Base-by-base conservation (phyloP, 2,888 invertebrate species). In the Noctua fimbriata region DNA sequence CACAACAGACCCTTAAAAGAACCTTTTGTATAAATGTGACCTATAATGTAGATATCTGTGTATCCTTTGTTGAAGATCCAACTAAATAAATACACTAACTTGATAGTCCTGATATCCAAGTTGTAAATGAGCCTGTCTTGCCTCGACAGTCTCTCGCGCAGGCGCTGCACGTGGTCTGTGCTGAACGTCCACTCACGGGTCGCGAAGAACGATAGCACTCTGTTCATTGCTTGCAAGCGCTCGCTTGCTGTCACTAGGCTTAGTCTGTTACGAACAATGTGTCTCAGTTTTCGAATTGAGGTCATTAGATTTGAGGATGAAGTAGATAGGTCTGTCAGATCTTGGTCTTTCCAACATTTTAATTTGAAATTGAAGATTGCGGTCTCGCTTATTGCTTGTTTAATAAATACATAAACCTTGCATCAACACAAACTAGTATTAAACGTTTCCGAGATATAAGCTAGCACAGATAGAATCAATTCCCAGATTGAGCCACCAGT, bases 171-270 rank as follows among this genome's bases (percentile, higher is more conserved):
- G 73, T 83, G 77, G 32, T 69, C 65, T 6, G 60, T 67, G 21
- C 36, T 44, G 73, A 83, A 85, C 14, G 21, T 24, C 87, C 88
- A 85, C 60, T 87, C 86, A 10, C 63, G 78, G 12, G 69, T 73
- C 16, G 74, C 14, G 47, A 87, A 78, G 60, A 47, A 60, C 4
- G 78, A 28, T 1, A 85, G 73, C 55, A 73, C 78, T 41, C 63
- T 32, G 28, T 55, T 66, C 86, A 88, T 83, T 9, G 86, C 70
- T 69, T 75, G 72, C 36, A 88, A 24, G 14, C 88, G 86, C 9
- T 66, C 41, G 21, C 74, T 67, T 1, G 47, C 65, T 7, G 83
- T 88, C n/a, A 80, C 73, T 0, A 87, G 49, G 36, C 71, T 83
- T 3, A 73, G n/a, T 47, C 86, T 87, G 77, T 0, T 67, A 55